Base-by-base conservation (phyloP, 2,797 vertebrate species). In the Acanthopagrus latus region DNA sequence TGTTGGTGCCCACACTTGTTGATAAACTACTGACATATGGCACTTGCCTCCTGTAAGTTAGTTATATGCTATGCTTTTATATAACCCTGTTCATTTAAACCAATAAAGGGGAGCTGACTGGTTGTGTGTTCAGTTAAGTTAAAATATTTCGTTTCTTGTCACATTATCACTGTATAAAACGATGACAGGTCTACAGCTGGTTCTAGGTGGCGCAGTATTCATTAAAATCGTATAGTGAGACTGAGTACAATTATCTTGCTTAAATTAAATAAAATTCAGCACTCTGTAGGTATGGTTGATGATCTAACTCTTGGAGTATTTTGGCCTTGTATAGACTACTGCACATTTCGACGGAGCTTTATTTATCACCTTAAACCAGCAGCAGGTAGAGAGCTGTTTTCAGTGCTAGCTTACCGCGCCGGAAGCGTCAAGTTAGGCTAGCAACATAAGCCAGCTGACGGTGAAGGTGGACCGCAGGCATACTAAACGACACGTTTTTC, bases 31-130 rank as follows among this genome's bases (percentile, higher is more conserved):
- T 21, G 2, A 16, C 57, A 70, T 2, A 44, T 64, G 5, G 27
- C 54, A 70, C 27, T 71, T 50, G 3, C 9, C 33, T 4, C 4
- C 7, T 73, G 51, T 33, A 64, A 48, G 9, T 77, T 67, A 4
- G 14, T 74, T 66, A 1, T 60, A 25, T 69, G 10, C 12, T 55
- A 23, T 64, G 11, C 12, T 68, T 82, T 78, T 68, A 29, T 65
- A 43, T 64, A 54, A 55, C 74, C 21, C 46, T 64, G 14, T 16
- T 76, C 17, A 5, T 70, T 65, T 25, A 71, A 44, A 46, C 25
- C 1, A 16, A 43, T 74, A 56, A 79, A 74, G 23, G 8, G 17
- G 4, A 75, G 56, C 10, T 41, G 1, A 13, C 1, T 25, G 2
- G 2, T 7, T 56, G n/a, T 18, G 2, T 33, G 11, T 47, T 64